phyloP scores from a whole-genome alignment of 2,888 invertebrate species.

The Diogma glabrata region DNA sequence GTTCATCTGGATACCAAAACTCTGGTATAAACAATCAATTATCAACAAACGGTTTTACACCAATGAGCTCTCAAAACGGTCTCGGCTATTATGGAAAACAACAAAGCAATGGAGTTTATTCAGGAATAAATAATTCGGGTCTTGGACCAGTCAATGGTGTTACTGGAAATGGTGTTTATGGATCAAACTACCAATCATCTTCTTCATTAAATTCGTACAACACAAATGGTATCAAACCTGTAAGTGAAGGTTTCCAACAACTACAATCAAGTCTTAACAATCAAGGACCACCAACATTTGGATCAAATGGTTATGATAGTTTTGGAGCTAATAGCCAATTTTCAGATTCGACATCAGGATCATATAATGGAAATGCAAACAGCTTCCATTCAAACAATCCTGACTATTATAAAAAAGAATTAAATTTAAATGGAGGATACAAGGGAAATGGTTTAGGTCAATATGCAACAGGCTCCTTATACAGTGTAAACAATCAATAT shows the following conservation, averaged over 20 bases:
- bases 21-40: slow-evolving; percentile 21
- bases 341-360: slow-evolving; percentile 23
- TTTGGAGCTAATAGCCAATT: slow-evolving; percentile 23
- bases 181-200: slow-evolving; percentile 5
- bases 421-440: slow-evolving; percentile 40
- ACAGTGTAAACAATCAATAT: too few relatives aligned
- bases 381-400: slow-evolving; percentile 35
- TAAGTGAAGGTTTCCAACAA: too few relatives aligned
- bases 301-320: slow-evolving; percentile 22
- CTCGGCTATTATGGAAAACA: slow-evolving; percentile 38
- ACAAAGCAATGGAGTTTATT: slow-evolving; percentile 26
- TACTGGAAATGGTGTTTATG: slow-evolving; percentile 12
- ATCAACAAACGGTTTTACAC: slow-evolving; percentile 30
- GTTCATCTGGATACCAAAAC: slow-evolving; percentile 28
- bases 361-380: slow-evolving; percentile 25
- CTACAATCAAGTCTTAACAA: slow-evolving; percentile 14
- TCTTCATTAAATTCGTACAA: slow-evolving; percentile 11
- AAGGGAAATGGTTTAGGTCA: slow-evolving; percentile 13
- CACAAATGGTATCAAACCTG: slow-evolving; percentile 17
- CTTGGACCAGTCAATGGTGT: slow-evolving; percentile 14
- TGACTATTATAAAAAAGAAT: slow-evolving; percentile 55
- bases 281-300: slow-evolving; percentile 13
- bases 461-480: slow-evolving; percentile 18
- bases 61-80: slow-evolving; percentile 25
- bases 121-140: slow-evolving; percentile 30